Conservation (phyloP, 1,140 invertebrate species). For the Philopotamus ludificatus region DNA sequence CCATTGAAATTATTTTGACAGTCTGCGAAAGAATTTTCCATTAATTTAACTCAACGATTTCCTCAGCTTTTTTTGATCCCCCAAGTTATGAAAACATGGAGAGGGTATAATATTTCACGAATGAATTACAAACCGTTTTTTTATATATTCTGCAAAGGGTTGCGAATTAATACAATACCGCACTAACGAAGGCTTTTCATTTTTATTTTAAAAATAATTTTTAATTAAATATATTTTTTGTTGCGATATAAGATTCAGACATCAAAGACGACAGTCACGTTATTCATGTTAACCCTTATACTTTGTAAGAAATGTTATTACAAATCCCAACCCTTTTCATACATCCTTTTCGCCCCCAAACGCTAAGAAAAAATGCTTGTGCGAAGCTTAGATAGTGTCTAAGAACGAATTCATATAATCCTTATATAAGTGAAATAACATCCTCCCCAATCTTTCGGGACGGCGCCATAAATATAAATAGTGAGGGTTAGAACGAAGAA, state of each 20-base stretch:
- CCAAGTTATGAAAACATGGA: not conserved
- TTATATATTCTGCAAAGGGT: not conserved
- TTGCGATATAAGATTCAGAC: not conserved
- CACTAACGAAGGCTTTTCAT: not conserved
- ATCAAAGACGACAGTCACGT: not conserved
- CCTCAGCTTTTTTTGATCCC: not conserved
- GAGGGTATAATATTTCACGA: constrained; percentile 2
- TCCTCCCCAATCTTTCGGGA: not conserved
- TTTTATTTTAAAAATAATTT: too few relatives aligned
- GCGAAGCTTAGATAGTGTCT: not conserved
- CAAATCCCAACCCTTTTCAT: not conserved
- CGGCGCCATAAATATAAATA: not conserved
- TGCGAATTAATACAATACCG: not conserved
- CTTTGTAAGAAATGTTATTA: not conserved
- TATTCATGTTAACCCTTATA: not conserved
- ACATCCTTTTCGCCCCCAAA: not conserved
- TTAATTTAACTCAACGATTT: constrained; percentile 19
- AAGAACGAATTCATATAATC: not conserved
- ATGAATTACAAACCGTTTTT: not conserved
- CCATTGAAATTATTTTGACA: not conserved
- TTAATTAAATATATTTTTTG: too few relatives aligned
- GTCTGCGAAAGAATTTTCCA: constrained; percentile 20
- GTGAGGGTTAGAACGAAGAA: too few relatives aligned
- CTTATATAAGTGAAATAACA: not conserved
- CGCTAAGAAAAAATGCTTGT: not conserved